Conservation (phyloP, 1,140 invertebrate genomes). For the Bombus balteatus region DNA sequence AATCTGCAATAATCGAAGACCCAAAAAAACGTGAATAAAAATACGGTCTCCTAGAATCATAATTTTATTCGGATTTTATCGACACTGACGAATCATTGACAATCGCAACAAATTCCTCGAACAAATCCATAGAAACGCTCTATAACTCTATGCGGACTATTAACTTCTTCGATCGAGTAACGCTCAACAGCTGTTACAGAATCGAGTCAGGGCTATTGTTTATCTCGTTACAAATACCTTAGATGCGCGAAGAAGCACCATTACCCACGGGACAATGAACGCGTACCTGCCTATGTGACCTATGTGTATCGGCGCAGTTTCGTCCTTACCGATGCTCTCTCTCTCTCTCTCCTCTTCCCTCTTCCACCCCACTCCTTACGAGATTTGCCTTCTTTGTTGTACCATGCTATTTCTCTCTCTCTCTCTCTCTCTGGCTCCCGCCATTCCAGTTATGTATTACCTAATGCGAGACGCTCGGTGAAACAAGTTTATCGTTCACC, state of each 20-base stretch:
- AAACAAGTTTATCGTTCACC: slow-evolving; percentile 56
- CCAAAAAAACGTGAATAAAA: accelerated
- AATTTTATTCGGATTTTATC: neutral
- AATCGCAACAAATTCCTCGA: neutral
- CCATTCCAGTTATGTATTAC: slow-evolving; percentile 61
- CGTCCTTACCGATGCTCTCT: neutral
- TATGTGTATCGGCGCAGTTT: slow-evolving; percentile 15
- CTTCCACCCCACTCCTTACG: slow-evolving; percentile 47
- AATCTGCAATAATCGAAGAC: accelerated
- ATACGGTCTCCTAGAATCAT: neutral
- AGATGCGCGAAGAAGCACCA: slow-evolving; percentile 56
- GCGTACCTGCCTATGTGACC: slow-evolving; percentile 22
- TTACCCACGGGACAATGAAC: slow-evolving; percentile 58
- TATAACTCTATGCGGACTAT: neutral
- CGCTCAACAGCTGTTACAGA: slow-evolving; percentile 49
- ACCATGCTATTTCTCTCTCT: neutral
- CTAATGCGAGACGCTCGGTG: slow-evolving; percentile 53
- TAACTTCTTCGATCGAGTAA: slow-evolving; percentile 52
- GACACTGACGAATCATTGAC: neutral
- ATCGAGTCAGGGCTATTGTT: slow-evolving; percentile 52
- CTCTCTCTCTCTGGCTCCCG: slow-evolving; percentile 52
- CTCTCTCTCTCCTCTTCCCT: neutral
- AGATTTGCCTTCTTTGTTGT: neutral
- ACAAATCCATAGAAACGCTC: neutral
- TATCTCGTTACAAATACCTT: slow-evolving; percentile 64